Conservation (phyloP, 2,113 vertebrate species). For the Maylandia zebra region DNA sequence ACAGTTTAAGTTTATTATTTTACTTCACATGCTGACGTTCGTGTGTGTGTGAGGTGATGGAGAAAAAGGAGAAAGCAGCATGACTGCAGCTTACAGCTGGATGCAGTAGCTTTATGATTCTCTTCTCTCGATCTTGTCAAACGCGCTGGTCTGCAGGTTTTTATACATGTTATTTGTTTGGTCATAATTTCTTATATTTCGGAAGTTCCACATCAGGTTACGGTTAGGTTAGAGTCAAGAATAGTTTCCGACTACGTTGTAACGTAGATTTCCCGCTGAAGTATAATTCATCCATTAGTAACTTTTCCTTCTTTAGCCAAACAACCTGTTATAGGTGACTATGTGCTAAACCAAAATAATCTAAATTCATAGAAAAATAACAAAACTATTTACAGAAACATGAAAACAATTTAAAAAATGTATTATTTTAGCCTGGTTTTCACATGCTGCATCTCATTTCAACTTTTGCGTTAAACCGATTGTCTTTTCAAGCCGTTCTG, state of each 20-base stretch:
- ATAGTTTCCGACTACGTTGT: accelerated
- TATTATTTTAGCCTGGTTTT: background rate
- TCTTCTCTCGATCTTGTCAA: background rate
- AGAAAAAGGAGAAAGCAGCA: background rate
- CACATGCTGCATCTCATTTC: accelerated
- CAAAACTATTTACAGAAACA: background rate
- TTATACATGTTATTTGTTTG: background rate
- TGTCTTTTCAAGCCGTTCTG: background rate
- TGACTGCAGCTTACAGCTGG: background rate
- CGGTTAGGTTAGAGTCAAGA: background rate
- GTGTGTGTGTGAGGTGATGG: accelerated
- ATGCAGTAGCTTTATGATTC: accelerated
- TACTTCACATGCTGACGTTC: accelerated
- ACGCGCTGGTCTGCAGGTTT: background rate
- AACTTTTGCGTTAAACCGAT: background rate
- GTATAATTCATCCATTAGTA: accelerated
- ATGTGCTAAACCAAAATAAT: background rate
- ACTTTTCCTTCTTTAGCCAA: background rate
- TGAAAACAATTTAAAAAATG: accelerated
- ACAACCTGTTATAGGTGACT: background rate
- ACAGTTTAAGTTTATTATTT: background rate
- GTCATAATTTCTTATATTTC: background rate
- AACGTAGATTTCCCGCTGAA: accelerated
- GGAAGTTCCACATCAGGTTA: accelerated
- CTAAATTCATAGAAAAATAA: background rate